Evolutionary conservation across 2,888 invertebrate genomes (phyloP), one percentile per base, ranked within the genome.

Genomic region (Trissonchulus latispiculum): DNA sequence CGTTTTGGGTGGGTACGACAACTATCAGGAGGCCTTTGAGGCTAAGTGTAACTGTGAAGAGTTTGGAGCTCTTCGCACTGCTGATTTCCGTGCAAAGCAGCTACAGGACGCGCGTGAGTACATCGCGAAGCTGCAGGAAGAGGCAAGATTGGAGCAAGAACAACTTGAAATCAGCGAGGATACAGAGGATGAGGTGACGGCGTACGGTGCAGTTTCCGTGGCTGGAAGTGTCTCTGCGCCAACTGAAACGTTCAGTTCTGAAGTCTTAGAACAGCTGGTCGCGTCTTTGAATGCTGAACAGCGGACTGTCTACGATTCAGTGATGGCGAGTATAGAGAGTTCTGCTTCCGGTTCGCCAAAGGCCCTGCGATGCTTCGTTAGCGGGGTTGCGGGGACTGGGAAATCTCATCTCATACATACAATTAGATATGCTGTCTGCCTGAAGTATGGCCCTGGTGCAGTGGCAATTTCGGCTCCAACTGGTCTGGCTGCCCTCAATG

Each of bases 351-450:
- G 8, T 15, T 15, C 15, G 28, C 8, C 15, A n/a, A 66, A 15
- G 8, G 59, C 71, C 29, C 18, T 72, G 2, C 66, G 29, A 33
- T 31, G 72, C 59, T 70, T 76, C n/a, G 61, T 75, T 1, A 36
- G 37, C 18, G 77, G 77, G 28, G 69, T 72, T 2, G 77, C 75
- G 8, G 77, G 77, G 28, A 72, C 74, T 1, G 77, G 77, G 3
- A 77, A 77, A 69, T 71, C 71, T 1, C 72, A 59, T 61, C 36
- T 77, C 35, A 77, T 77, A 37, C 72, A 75, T 59, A 28, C 62
- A 2, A 36, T 77, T 0, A 66, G 28, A n/a, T 66, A 18, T 59
- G 23, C 23, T 23, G 59, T 59, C 59, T 59, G 59, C 28, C 28
- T 28, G 23, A 23, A 59, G 23, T 59, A 23, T 1, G 0, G 35